These are phyloP conservation scores for Drosophila mulleri DNA, from an alignment of 2,888 invertebrate species.

Conservation along the genomic window DNA sequence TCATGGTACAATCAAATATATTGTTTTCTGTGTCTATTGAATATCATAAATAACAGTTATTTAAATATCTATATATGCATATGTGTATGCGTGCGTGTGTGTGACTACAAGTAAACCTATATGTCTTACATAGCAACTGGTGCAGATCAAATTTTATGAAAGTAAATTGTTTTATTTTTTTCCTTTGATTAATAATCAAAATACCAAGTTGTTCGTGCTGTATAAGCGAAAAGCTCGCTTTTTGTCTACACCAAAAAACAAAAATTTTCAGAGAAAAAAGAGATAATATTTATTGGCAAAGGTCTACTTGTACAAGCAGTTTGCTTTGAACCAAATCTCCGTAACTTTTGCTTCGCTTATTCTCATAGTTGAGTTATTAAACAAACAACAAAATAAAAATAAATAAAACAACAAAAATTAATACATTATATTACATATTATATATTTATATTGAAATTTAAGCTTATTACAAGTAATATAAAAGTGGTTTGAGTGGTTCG, in stretches of 20 bases:
- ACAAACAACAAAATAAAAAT: background rate
- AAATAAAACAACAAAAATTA: no score
- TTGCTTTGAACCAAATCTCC: background rate
- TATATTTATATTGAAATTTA: background rate
- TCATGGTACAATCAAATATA: slow-evolving; percentile 2
- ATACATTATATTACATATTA: background rate
- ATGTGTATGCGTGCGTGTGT: background rate
- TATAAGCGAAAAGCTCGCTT: slow-evolving; percentile 10
- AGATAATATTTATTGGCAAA: slow-evolving; percentile 5
- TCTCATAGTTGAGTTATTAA: slow-evolving; percentile 6
- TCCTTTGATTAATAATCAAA: slow-evolving; percentile 1
- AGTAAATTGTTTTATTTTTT: background rate
- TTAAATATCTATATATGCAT: background rate
- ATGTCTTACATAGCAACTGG: slow-evolving; percentile 5
- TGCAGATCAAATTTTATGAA: slow-evolving; percentile 9
- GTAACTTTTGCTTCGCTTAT: slow-evolving; percentile 1
- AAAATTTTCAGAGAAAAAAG: slow-evolving; percentile 5
- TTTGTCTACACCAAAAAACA: slow-evolving; percentile 3
- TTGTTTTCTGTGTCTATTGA: background rate
- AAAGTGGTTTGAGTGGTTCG: slow-evolving; percentile 28
- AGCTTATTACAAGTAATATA: background rate
- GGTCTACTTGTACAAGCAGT: slow-evolving; percentile 5
- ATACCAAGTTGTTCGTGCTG: slow-evolving; percentile 2
- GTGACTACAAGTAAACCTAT: slow-evolving; percentile 8
- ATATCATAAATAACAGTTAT: slow-evolving; percentile 2